Evolutionary conservation across 2,797 vertebrate genomes (phyloP).

Genomic region (Hirundo rustica): DNA sequence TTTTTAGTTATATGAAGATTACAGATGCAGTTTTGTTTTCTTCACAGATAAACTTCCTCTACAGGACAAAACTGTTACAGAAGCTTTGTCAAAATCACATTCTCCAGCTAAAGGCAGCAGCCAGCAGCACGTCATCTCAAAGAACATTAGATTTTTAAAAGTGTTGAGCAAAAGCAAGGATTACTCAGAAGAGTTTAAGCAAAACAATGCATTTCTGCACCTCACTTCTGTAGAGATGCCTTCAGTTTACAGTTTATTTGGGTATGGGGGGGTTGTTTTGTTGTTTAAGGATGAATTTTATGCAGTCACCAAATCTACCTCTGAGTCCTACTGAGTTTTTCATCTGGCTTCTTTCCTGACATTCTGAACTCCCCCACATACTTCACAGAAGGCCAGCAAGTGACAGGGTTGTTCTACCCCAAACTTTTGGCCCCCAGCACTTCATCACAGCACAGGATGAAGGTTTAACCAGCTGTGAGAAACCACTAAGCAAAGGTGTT

Average conservation of each 20-base stretch:
- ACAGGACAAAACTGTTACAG: neutral
- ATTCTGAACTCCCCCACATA: neutral
- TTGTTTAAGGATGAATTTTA: neutral
- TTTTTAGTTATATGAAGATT: neutral
- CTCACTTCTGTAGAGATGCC: neutral
- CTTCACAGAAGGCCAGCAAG: neutral
- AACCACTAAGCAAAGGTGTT: neutral
- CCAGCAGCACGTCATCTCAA: neutral
- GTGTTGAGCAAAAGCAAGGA: neutral
- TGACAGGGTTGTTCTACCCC: neutral
- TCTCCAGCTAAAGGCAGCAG: neutral
- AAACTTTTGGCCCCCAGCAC: neutral
- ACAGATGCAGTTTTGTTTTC: neutral
- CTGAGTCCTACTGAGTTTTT: neutral
- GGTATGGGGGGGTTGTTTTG: neutral
- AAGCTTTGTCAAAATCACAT: neutral
- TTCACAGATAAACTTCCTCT: neutral
- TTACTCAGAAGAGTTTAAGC: neutral
- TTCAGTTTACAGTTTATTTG: neutral
- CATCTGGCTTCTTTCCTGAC: neutral
- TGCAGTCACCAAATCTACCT: neutral
- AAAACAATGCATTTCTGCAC: neutral
- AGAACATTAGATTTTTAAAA: neutral
- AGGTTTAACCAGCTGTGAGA: neutral
- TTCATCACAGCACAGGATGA: neutral